Conservation (phyloP, 2,797 vertebrate species). For the Lutra lutra region DNA sequence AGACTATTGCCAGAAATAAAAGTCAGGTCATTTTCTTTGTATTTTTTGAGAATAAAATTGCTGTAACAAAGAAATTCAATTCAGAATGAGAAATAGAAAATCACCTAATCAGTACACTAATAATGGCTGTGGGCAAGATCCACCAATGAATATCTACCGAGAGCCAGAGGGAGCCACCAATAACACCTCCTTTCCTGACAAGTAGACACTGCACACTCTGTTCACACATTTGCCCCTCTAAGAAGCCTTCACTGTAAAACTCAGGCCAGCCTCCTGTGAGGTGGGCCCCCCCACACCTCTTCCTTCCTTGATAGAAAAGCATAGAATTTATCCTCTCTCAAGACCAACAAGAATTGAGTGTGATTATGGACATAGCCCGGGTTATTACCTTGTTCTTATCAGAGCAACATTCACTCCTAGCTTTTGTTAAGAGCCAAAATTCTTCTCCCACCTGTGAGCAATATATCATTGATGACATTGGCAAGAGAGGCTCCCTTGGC, state of each 20-base stretch:
- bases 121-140: neutral
- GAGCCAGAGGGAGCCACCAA: neutral
- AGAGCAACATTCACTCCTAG: neutral
- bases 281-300: neutral
- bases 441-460: neutral
- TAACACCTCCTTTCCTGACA: neutral
- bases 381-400: neutral
- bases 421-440: neutral
- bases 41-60: constrained; percentile 34
- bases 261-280: neutral
- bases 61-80: constrained; percentile 40
- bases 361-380: neutral
- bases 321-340: neutral
- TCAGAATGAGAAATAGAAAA: constrained; percentile 34
- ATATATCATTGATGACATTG: neutral
- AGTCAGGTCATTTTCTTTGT: constrained; percentile 30
- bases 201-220: neutral
- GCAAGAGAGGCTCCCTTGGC: neutral
- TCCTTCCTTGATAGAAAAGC: neutral
- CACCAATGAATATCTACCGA: neutral
- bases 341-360: neutral
- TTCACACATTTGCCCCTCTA: neutral
- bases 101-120: neutral
- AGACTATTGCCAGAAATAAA: constrained; percentile 51
- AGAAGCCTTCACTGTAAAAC: neutral